Conservation (phyloP, 2,113 vertebrate species). For the Pseudolaguvia tuberculata region DNA sequence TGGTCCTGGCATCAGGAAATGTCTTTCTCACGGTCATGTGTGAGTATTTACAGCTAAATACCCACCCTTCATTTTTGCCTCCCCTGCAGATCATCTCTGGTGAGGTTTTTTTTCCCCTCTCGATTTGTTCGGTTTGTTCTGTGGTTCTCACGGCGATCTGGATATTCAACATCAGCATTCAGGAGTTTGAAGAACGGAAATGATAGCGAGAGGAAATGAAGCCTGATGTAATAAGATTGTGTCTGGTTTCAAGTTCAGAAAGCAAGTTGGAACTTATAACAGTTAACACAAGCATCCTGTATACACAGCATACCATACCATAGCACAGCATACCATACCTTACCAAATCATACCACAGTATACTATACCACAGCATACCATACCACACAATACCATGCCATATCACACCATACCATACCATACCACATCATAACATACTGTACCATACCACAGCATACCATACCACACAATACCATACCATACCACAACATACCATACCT, state of each 20-base stretch:
- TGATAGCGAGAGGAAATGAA: constrained; percentile 7
- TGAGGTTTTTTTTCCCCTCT: neutral
- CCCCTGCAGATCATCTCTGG: neutral
- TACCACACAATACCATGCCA: no score
- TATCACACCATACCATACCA: no score
- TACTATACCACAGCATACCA: no score
- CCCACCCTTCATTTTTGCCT: neutral
- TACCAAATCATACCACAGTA: no score
- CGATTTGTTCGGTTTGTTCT: neutral
- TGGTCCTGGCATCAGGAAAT: constrained; percentile 90
- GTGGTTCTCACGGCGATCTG: neutral
- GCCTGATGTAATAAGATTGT: constrained; percentile 32
- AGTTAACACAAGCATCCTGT: neutral
- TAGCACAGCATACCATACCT: no score
- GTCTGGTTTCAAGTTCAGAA: neutral
- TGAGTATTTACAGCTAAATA: constrained; percentile 65
- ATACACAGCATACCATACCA: no score
- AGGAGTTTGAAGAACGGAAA: neutral
- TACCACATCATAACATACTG: no score
- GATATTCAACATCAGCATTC: constrained; percentile 11
- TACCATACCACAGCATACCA: no score
- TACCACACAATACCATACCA: no score
- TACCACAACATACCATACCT: no score
- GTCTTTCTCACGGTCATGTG: constrained; percentile 96
- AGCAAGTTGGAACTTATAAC: constrained; percentile 13